Base-by-base conservation (phyloP, 2,888 invertebrate genomes). In the Heliconius aoede region DNA sequence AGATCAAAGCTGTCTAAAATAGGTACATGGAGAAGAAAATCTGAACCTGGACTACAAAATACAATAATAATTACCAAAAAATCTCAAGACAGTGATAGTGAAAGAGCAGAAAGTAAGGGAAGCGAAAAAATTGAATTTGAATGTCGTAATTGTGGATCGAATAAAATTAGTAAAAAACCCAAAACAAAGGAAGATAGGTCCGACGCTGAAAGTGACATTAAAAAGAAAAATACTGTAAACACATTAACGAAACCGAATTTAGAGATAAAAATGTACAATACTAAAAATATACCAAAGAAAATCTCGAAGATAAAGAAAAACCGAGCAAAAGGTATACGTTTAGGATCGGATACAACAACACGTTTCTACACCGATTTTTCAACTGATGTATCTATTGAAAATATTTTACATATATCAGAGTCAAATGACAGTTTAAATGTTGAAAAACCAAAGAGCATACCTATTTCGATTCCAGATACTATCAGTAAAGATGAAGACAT, bases 241-340 rank as follows among this genome's bases (percentile, higher is more conserved):
- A 68, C 82, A n/a, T 55, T 81, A 72, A 40, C 60, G 3, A 93
- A 91, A 83, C 83, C 88, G 0, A 94, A 92, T 78, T 85, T 95
- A 81, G 95, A 95, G 87, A 92, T 95, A 62, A 95, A 95, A 86
- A 95, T 95, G 91, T 96, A 96, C 84, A 96, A 95, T 81, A 94
- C 95, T 64, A 96, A 96, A 92, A 95, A 96, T 21, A 93, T 96
- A 87, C 96, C 96, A 86, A 96, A 96, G 90, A 95, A 96, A 86
- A 96, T 96, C 83, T 95, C 95, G n/a, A 96, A 96, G 86, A 87
- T 96, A 71, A 96, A 96, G 85, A 96, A 96, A 85, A 96, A 95
- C 81, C 95, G 96, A 82, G 95, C 95, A 72, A 95, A 95, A 84
- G 92, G 94, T 13, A 86, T 94, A 36, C 94, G 95, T 55, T 82